These are phyloP conservation scores for Mystacornis crossleyi DNA, from an alignment of 2,113 vertebrate species.

Conservation along the genomic window DNA sequence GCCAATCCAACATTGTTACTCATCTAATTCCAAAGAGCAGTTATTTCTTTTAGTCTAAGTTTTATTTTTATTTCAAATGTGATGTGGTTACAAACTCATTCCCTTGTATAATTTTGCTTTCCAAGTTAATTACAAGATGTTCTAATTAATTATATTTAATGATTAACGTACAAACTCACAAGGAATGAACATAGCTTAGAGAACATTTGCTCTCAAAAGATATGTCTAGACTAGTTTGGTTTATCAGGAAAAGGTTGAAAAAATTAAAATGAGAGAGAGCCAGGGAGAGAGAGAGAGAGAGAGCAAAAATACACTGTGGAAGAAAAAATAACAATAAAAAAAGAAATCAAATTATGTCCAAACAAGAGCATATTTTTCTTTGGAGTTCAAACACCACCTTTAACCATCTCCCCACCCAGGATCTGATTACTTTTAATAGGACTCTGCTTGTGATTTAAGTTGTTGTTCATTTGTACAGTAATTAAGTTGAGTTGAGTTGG, in stretches of 20 bases:
- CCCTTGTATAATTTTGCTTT: slow-evolving; percentile 72
- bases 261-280: slow-evolving; percentile 57
- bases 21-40: slow-evolving; percentile 68
- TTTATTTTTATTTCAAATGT: slow-evolving; percentile 72
- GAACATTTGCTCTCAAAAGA: slow-evolving; percentile 69
- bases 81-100: slow-evolving; percentile 73
- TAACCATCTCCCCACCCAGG: slow-evolving; percentile 68
- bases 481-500: slow-evolving; percentile 64
- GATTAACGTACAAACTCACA: slow-evolving; percentile 74
- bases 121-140: slow-evolving; percentile 75
- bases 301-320: slow-evolving; percentile 38
- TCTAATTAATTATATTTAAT: slow-evolving; percentile 77
- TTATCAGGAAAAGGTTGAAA: slow-evolving; percentile 67
- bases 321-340: slow-evolving; percentile 66
- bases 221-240: slow-evolving; percentile 71
- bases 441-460: slow-evolving; percentile 67
- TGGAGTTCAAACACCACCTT: slow-evolving; percentile 59
- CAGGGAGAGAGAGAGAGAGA: slow-evolving; percentile 19
- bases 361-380: slow-evolving; percentile 63
- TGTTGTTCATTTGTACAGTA: slow-evolving; percentile 73
- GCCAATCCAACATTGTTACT: slow-evolving; percentile 63
- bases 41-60: slow-evolving; percentile 68
- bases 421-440: slow-evolving; percentile 73
- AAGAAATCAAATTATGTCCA: slow-evolving; percentile 57
- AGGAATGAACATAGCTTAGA: slow-evolving; percentile 64